These are phyloP conservation scores for Selenia dentaria DNA, from an alignment of 2,888 invertebrate species.

Conservation along the genomic window DNA sequence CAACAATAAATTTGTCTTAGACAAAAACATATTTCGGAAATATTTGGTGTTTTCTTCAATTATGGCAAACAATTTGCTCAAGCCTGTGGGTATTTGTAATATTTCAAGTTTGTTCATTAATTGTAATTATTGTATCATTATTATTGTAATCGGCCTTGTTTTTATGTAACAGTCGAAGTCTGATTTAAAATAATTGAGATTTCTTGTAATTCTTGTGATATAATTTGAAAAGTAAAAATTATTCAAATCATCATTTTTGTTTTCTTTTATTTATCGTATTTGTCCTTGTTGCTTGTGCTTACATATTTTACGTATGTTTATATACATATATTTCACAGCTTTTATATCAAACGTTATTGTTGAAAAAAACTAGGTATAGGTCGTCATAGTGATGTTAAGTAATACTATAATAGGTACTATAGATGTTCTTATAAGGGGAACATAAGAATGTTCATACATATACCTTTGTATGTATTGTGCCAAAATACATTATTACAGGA, in stretches of 20 bases:
- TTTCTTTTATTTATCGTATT: constrained; percentile 59
- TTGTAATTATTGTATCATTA: constrained; percentile 2
- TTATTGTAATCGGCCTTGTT: constrained; percentile 41
- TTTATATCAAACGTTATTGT: constrained; percentile 61
- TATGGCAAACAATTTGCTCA: constrained; percentile 77
- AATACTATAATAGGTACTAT: constrained; percentile 10
- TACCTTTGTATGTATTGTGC: constrained; percentile 50
- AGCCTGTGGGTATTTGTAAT: constrained; percentile 50
- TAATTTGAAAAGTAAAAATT: constrained; percentile 73
- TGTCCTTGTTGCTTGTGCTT: constrained; percentile 46
- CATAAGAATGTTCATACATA: too few relatives aligned
- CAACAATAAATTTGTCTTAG: constrained; percentile 68
- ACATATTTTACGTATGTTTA: constrained; percentile 52
- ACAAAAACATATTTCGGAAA: constrained; percentile 57
- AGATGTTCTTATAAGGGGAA: too few relatives aligned
- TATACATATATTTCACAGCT: constrained; percentile 50
- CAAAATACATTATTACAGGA: constrained; percentile 75
- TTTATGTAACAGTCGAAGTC: constrained; percentile 56
- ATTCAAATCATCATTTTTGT: constrained; percentile 60
- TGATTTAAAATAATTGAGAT: constrained; percentile 64
- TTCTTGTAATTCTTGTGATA: constrained; percentile 72
- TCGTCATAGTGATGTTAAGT: constrained; percentile 53
- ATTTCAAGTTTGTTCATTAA: constrained; percentile 29
- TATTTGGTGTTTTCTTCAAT: constrained; percentile 59
- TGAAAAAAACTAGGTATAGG: constrained; percentile 35